Base-by-base conservation (phyloP, 2,113 vertebrate species). In the Psittacus erithacus region DNA sequence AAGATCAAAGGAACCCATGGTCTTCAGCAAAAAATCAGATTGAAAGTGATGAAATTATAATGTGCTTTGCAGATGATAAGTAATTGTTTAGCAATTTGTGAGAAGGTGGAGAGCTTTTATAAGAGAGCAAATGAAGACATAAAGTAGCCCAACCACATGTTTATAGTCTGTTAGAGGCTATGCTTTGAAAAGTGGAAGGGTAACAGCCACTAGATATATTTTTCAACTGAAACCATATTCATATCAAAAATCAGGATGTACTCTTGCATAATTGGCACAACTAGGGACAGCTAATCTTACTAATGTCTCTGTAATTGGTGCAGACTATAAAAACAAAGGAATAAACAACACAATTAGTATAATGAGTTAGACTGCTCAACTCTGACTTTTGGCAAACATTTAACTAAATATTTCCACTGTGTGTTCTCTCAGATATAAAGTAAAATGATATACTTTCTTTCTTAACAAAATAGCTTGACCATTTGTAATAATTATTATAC, bases 1-100 rank as follows among this genome's bases (percentile, higher is more conserved):
- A 80, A 93, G 76, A 97, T 89, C 82, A 96, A 95, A 96, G 33
- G 10, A 78, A 76, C 5, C 12, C 47, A 73, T 6, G 28, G 91
- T 94, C 92, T 92, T 95, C 79, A 82, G 84, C 39, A 89, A 93
- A 88, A 92, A 84, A 65, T 81, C 17, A 77, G 60, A 88, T 82
- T 24, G 86, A 59, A 97, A 92, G 27, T 39, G 43, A 83, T 74
- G 31, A 91, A 95, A 95, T 93, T 82, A 46, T 78, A 89, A 89
- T 82, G 80, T 31, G 74, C 28, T 22, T 68, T 70, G 38, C 24
- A 79, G 70, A 70, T 62, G 46, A 90, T 76, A 88, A 78, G 41
- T 86, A 93, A 91, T 86, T 92, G 75, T 92, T 92, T 89, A 89
- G 43, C 39, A 88, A 49, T 62, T 86, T 87, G 46, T 65, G 44